Conservation (phyloP, 2,888 invertebrate species). For the Apamea anceps region DNA sequence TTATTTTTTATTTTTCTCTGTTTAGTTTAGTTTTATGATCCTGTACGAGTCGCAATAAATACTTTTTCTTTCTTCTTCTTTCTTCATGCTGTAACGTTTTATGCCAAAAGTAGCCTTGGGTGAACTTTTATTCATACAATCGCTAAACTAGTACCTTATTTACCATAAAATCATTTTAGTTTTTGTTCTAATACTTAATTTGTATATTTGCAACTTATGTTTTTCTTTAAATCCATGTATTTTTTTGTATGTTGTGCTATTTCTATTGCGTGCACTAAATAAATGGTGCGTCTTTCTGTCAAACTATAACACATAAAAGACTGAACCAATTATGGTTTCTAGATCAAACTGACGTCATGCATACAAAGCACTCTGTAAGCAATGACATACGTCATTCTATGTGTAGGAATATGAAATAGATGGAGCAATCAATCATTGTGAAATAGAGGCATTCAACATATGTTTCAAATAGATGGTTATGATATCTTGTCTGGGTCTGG, state of each 20-base stretch:
- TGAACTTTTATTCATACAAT: neutral
- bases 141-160: neutral
- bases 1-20: too few relatives aligned
- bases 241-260: neutral
- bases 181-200: neutral
- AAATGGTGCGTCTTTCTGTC: too few relatives aligned
- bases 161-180: neutral
- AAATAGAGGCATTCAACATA: slow-evolving; percentile 15
- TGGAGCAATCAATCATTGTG: slow-evolving; percentile 36
- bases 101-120: neutral
- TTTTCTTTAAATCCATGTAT: neutral
- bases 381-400: slow-evolving; percentile 6
- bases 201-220: neutral
- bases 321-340: neutral
- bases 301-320: neutral
- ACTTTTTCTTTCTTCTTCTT: too few relatives aligned
- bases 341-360: slow-evolving; percentile 24
- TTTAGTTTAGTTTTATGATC: too few relatives aligned
- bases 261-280: neutral
- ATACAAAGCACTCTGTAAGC: neutral
- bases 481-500: slow-evolving; percentile 22
- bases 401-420: neutral
- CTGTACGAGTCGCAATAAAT: too few relatives aligned
- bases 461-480: slow-evolving; percentile 26
- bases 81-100: too few relatives aligned